These are phyloP conservation scores for Eurytoma adleriae DNA, from an alignment of 2,888 invertebrate species.

Conservation along the genomic window DNA sequence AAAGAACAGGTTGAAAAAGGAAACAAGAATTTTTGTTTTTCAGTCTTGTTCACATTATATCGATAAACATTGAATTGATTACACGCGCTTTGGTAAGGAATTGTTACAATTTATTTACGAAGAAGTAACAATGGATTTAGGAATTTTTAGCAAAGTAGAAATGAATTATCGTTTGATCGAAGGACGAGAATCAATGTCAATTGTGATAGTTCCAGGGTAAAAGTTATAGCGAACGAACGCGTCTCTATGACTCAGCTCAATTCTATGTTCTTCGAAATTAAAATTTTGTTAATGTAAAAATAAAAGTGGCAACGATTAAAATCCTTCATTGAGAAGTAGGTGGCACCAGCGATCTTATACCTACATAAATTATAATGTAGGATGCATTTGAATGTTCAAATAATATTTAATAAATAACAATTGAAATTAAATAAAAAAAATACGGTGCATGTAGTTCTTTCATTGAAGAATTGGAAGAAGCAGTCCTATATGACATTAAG, in stretches of 20 bases:
- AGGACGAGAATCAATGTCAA: slow-evolving; percentile 44
- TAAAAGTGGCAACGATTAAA: slow-evolving; percentile 15
- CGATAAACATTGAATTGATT: slow-evolving; percentile 29
- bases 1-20: no score
- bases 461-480: slow-evolving; percentile 25
- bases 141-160: slow-evolving; percentile 22
- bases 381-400: slow-evolving; percentile 63
- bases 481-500: slow-evolving; percentile 15
- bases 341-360: slow-evolving; percentile 57
- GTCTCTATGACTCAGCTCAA: slow-evolving; percentile 16
- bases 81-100: slow-evolving; percentile 33
- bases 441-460: slow-evolving; percentile 37
- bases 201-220: slow-evolving; percentile 45
- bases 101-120: slow-evolving; percentile 24
- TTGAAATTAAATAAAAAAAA: slow-evolving; percentile 56
- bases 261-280: slow-evolving; percentile 33
- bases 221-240: slow-evolving; percentile 20
- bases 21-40: neutral
- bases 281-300: slow-evolving; percentile 24
- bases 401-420: slow-evolving; percentile 63
- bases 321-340: slow-evolving; percentile 51
- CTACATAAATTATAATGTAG: slow-evolving; percentile 58
- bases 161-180: neutral
- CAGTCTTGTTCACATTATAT: neutral
- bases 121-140: slow-evolving; percentile 46